phyloP scores from a whole-genome alignment of 2,888 invertebrate species.

The Neocrepidodera transversa region DNA sequence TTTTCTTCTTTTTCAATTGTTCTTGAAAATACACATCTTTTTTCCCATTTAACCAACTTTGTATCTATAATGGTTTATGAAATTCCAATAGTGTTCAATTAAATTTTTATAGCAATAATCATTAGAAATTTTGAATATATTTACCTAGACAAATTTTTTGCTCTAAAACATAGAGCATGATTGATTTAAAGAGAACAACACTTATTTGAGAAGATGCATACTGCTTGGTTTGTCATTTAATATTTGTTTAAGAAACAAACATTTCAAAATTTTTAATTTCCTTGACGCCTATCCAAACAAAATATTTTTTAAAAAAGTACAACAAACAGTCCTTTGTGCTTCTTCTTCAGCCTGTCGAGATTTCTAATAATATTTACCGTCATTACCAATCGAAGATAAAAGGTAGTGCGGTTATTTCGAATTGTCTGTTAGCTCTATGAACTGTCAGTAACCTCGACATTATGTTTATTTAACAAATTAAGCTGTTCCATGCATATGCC shows the following conservation, averaged over 20 bases:
- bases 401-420: conserved; percentile 30
- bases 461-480: conserved; percentile 42
- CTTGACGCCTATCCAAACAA: conserved; percentile 11
- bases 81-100: too few species aligned
- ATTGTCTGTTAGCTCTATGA: conserved; percentile 36
- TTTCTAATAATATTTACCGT: conserved; percentile 33
- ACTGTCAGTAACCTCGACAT: conserved; percentile 43
- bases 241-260: not conserved
- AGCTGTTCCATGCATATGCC: conserved; percentile 36
- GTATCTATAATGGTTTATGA: too few species aligned
- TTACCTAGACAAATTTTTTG: too few species aligned
- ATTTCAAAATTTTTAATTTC: conserved; percentile 2
- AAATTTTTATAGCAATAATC: too few species aligned
- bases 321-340: conserved; percentile 17
- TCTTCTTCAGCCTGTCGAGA: conserved; percentile 17
- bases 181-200: too few species aligned
- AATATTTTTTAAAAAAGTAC: conserved; percentile 5
- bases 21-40: too few species aligned
- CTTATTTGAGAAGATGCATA: too few species aligned
- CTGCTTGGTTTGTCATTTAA: not conserved
- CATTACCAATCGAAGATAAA: conserved; percentile 31
- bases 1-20: too few species aligned
- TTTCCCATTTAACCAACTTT: too few species aligned
- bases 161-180: too few species aligned
- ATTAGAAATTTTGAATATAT: too few species aligned